phyloP scores from a whole-genome alignment of 2,797 vertebrate genomes.

The Orestias chungarensis region DNA sequence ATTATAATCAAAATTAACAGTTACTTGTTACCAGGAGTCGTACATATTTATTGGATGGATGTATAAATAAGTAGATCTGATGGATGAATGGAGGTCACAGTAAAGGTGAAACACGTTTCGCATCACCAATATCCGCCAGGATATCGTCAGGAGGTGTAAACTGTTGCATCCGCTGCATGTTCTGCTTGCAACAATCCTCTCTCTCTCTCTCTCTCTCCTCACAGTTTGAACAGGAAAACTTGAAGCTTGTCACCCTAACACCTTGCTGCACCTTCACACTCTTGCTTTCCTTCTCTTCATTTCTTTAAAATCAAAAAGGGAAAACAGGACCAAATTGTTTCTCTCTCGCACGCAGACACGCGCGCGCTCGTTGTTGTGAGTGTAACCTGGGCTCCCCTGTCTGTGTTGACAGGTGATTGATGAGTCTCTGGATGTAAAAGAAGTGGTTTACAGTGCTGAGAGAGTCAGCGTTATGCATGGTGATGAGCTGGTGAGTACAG shows the following conservation, averaged over 20 bases:
- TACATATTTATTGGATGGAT: neutral
- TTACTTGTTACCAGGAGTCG: neutral
- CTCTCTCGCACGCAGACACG: constrained; percentile 29
- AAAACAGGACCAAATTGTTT: neutral
- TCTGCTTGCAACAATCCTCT: constrained; percentile 53
- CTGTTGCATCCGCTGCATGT: constrained; percentile 9
- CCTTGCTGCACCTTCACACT: constrained; percentile 53
- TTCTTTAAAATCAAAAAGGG: constrained; percentile 15
- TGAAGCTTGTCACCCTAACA: constrained; percentile 56
- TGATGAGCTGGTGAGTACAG: constrained; percentile 91
- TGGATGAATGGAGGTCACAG: neutral
- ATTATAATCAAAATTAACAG: neutral
- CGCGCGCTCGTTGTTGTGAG: constrained; percentile 59
- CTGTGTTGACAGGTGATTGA: constrained; percentile 94
- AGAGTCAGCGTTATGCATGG: constrained; percentile 90
- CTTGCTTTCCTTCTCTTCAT: constrained; percentile 40
- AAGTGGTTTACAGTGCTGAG: constrained; percentile 92
- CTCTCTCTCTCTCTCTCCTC: constrained; percentile 42
- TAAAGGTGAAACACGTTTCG: neutral
- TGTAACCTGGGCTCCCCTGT: constrained; percentile 83
- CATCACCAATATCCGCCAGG: too few relatives aligned
- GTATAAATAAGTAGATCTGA: neutral
- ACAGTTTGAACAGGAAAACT: constrained; percentile 60
- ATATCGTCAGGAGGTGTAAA: neutral
- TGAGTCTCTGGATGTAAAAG: constrained; percentile 96